These are phyloP conservation scores for Apteryx owenii DNA, from an alignment of 2,113 vertebrate genomes.

Conservation along the genomic window DNA sequence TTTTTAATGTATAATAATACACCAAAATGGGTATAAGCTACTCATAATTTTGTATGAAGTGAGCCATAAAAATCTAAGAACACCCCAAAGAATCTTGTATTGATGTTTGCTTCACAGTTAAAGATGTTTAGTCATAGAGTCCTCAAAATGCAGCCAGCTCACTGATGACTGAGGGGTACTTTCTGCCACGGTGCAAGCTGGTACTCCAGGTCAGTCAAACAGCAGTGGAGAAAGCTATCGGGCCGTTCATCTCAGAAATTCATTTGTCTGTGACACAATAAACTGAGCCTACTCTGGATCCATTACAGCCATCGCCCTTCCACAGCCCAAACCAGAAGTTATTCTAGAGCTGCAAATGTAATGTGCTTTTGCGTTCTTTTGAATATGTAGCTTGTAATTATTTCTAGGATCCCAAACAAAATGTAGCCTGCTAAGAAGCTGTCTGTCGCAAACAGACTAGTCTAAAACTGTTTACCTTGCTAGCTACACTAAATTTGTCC, in stretches of 20 bases:
- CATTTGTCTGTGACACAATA: background rate
- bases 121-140: background rate
- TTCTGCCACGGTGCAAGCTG: background rate
- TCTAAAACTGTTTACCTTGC: background rate
- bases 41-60: background rate
- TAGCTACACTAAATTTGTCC: background rate
- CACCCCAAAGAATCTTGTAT: background rate
- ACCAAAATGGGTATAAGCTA: background rate
- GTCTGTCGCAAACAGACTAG: background rate
- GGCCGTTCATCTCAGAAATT: background rate
- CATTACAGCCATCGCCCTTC: background rate
- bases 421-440: background rate
- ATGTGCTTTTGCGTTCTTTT: background rate
- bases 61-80: background rate
- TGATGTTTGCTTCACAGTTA: background rate
- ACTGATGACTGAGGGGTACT: background rate
- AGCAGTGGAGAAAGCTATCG: background rate
- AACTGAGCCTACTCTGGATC: constrained; percentile 46
- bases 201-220: background rate
- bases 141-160: fast-evolving
- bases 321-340: constrained; percentile 33
- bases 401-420: background rate
- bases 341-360: background rate
- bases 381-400: background rate
- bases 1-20: background rate